Evolutionary conservation across 2,888 invertebrate species (phyloP).

Genomic region (Melanostoma scalare): DNA sequence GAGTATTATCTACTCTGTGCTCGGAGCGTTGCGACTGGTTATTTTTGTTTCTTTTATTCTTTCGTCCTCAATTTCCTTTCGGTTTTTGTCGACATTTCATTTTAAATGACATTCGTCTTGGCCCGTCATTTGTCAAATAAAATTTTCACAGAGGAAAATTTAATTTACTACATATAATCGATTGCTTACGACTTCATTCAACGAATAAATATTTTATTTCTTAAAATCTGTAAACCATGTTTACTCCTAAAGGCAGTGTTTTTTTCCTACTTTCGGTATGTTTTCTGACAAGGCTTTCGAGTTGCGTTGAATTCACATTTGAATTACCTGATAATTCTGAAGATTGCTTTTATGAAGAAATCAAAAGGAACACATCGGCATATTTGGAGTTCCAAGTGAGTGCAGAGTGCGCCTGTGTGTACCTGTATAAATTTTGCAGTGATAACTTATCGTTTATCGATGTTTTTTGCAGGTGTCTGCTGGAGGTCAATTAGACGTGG

Average conservation of each 20-base stretch:
- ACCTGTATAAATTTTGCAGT: background rate
- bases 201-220: too few species aligned
- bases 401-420: background rate
- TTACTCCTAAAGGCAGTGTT: slow-evolving; percentile 35
- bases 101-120: too few species aligned
- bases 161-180: too few species aligned
- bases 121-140: too few species aligned
- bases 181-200: too few species aligned
- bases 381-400: slow-evolving; percentile 97
- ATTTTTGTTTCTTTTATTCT: too few species aligned
- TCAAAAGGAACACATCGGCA: slow-evolving; percentile 92
- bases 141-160: too few species aligned
- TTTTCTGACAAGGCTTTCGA: slow-evolving; percentile 52
- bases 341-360: slow-evolving; percentile 98
- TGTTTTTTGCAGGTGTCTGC: slow-evolving; percentile 91
- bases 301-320: slow-evolving; percentile 94
- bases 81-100: too few species aligned
- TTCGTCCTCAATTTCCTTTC: too few species aligned
- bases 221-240: background rate
- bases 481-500: slow-evolving; percentile 99
- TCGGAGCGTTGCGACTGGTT: too few species aligned
- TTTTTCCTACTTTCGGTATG: slow-evolving; percentile 40
- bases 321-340: slow-evolving; percentile 98
- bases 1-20: too few species aligned
- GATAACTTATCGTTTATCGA: slow-evolving; percentile 45